These are phyloP conservation scores for Rostratula benghalensis DNA, from an alignment of 2,113 vertebrate species.

Conservation along the genomic window DNA sequence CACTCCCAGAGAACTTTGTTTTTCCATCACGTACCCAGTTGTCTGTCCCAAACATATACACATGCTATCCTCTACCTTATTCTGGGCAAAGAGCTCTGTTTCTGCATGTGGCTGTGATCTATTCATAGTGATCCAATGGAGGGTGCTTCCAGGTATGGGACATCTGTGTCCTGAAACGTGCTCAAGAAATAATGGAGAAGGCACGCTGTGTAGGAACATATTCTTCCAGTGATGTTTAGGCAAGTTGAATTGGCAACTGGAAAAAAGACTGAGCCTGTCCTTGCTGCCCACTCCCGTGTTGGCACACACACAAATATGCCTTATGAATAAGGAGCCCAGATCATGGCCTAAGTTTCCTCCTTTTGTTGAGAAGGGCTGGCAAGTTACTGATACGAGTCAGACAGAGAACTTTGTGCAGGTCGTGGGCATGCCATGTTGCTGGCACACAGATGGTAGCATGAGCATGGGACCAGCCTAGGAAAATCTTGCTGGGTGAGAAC, in stretches of 20 bases:
- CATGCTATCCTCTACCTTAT: background rate
- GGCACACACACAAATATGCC: background rate
- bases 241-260: background rate
- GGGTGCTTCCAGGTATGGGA: background rate
- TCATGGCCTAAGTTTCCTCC: background rate
- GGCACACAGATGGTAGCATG: background rate
- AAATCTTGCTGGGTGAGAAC: background rate
- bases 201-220: background rate
- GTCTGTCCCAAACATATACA: background rate
- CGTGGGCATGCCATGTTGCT: background rate
- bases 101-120: background rate
- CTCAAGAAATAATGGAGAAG: background rate
- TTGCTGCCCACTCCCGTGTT: background rate
- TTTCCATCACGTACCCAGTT: background rate
- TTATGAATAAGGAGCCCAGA: background rate
- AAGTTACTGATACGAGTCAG: background rate
- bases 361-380: slow-evolving; percentile 24
- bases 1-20: background rate
- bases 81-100: background rate
- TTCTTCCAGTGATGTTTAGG: background rate
- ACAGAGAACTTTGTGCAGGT: background rate
- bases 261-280: background rate
- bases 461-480: background rate
- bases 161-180: background rate
- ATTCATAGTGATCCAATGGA: background rate